Conservation (phyloP, 2,797 vertebrate species). For the Ptychadena robeensis region DNA sequence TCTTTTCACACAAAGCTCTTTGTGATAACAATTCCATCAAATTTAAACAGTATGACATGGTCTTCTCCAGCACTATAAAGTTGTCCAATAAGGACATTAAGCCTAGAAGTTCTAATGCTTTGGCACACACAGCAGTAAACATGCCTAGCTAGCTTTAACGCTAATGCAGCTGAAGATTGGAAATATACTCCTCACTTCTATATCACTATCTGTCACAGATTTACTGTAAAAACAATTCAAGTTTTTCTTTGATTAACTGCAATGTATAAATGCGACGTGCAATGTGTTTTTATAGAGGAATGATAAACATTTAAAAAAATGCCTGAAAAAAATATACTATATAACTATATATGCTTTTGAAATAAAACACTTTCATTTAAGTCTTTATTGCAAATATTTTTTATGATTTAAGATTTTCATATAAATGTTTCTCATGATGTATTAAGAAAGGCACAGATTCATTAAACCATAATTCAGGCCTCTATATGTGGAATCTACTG, state of each 20-base stretch:
- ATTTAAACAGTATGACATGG: slow-evolving; percentile 23
- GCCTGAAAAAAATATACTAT: background rate
- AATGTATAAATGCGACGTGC: background rate
- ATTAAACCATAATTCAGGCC: no score
- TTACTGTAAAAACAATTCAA: background rate
- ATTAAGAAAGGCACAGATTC: background rate
- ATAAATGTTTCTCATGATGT: background rate
- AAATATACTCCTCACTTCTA: slow-evolving; percentile 11
- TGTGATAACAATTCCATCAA: slow-evolving; percentile 23
- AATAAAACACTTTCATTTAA: background rate
- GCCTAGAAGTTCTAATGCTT: slow-evolving; percentile 23
- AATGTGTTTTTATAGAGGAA: background rate
- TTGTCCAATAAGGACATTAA: slow-evolving; percentile 18
- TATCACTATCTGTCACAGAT: background rate
- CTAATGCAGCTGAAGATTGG: slow-evolving; percentile 19
- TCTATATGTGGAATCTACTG: no score
- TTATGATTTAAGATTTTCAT: background rate
- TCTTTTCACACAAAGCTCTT: background rate
- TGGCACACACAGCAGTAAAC: slow-evolving; percentile 36
- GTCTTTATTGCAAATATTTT: background rate
- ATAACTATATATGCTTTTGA: background rate
- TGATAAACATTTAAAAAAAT: background rate
- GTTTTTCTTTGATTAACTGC: slow-evolving; percentile 26
- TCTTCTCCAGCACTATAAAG: slow-evolving; percentile 5
- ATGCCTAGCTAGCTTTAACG: slow-evolving; percentile 26